Conservation (phyloP, 2,888 invertebrate species). For the Diplolepis rosae region DNA sequence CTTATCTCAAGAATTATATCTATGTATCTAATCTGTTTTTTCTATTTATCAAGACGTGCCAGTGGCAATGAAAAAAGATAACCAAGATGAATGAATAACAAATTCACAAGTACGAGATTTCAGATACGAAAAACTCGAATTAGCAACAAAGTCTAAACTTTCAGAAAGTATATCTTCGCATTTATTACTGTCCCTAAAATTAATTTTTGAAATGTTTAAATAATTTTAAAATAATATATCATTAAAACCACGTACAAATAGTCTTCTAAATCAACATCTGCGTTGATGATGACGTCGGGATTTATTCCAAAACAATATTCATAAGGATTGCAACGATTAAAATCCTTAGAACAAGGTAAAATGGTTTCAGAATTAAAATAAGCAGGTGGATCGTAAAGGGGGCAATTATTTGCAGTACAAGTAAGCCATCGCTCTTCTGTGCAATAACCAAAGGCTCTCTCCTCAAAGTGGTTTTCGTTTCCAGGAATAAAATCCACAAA, state of each 20-base stretch:
- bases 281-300: background rate
- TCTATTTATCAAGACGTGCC: conserved; percentile 10
- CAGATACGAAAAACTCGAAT: too few relatives aligned
- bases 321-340: background rate
- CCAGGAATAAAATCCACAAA: background rate
- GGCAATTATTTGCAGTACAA: conserved; percentile 64
- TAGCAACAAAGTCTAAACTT: too few relatives aligned
- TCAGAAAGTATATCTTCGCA: too few relatives aligned
- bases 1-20: background rate
- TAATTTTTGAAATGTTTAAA: too few relatives aligned
- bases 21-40: conserved; percentile 2
- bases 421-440: conserved; percentile 66
- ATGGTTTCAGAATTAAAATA: conserved; percentile 1
- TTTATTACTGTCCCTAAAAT: background rate
- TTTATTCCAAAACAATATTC: background rate
- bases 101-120: too few relatives aligned
- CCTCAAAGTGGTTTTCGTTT: conserved; percentile 30
- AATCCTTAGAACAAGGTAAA: conserved; percentile 41
- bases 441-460: conserved; percentile 57
- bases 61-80: background rate
- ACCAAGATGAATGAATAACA: too few relatives aligned
- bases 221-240: background rate
- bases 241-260: conserved; percentile 60
- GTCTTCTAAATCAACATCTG: conserved; percentile 59
- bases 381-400: conserved; percentile 53